A percentile compares a stretch with the other conserved stretches of the same genome.
These are phyloP conservation scores for Clarias batrachus DNA, from an alignment of 2,113 vertebrate genomes.

Conservation along the genomic window DNA sequence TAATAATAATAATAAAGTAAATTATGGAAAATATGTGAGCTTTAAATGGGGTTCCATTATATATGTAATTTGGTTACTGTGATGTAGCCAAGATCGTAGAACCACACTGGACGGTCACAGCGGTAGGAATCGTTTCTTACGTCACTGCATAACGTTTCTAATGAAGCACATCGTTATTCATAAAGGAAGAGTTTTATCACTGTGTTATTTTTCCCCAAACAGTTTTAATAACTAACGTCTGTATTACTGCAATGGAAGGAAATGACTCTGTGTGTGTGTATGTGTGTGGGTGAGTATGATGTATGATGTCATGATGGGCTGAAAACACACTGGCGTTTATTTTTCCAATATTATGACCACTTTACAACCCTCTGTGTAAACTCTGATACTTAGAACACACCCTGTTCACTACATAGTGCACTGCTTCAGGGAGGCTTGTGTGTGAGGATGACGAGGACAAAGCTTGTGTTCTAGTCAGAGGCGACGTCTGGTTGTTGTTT, in stretches of 20 bases:
- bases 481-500: not conserved
- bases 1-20: no score
- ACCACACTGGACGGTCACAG: not conserved
- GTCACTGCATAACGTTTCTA: not conserved
- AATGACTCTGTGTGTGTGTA: constrained; percentile 1
- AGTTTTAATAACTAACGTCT: not conserved
- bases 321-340: not conserved
- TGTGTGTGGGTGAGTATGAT: constrained; percentile 32
- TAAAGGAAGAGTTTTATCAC: not conserved
- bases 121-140: not conserved
- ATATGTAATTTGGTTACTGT: not conserved
- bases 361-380: not conserved
- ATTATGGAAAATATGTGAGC: no score
- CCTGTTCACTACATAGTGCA: not conserved
- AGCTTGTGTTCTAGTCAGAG: not conserved
- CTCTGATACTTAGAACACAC: not conserved
- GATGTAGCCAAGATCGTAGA: not conserved
- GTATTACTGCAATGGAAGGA: not conserved
- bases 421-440: not conserved
- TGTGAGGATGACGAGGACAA: not conserved
- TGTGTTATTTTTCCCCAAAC: not conserved
- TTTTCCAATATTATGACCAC: not conserved
- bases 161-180: not conserved
- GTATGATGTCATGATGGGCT: not conserved
- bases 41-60: not conserved